Evolutionary conservation across 1,140 invertebrate genomes (phyloP).

Genomic region (Drosophila saltans): DNA sequence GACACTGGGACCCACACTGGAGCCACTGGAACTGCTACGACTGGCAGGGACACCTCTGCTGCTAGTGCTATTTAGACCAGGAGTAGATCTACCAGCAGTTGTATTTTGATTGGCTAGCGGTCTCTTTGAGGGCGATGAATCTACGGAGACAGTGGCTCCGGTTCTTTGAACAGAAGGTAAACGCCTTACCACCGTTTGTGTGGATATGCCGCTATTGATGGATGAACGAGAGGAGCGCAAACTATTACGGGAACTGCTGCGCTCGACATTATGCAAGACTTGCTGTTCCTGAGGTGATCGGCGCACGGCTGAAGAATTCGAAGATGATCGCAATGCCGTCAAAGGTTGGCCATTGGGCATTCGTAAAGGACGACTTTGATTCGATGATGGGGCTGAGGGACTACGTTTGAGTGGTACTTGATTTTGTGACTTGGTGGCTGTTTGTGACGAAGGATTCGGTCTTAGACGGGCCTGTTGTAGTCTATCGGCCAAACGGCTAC

Average conservation of each 20-base stretch:
- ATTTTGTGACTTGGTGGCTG: conserved; percentile 58
- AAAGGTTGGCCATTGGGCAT: conserved; percentile 71
- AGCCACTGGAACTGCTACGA: conserved; percentile 89
- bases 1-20: conserved; percentile 84
- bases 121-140: conserved; percentile 77
- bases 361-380: conserved; percentile 52
- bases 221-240: conserved; percentile 92
- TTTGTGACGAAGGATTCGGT: conserved; percentile 21
- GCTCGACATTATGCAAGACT: conserved; percentile 84
- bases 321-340: conserved; percentile 35
- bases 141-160: conserved; percentile 70
- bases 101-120: conserved; percentile 69
- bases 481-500: conserved; percentile 70
- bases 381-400: conserved; percentile 37
- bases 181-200: conserved; percentile 90
- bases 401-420: conserved; percentile 60
- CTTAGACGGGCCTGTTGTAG: conserved; percentile 65
- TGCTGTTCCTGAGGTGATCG: conserved; percentile 78
- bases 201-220: conserved; percentile 91
- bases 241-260: conserved; percentile 88
- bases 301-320: conserved; percentile 56
- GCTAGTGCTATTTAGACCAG: conserved; percentile 38
- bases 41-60: conserved; percentile 86
- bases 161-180: conserved; percentile 83
- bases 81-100: conserved; percentile 14